A percentile compares a stretch with the other conserved stretches of the same genome.
These are phyloP conservation scores for Erynnis tages DNA, from an alignment of 2,888 invertebrate genomes.

Conservation along the genomic window DNA sequence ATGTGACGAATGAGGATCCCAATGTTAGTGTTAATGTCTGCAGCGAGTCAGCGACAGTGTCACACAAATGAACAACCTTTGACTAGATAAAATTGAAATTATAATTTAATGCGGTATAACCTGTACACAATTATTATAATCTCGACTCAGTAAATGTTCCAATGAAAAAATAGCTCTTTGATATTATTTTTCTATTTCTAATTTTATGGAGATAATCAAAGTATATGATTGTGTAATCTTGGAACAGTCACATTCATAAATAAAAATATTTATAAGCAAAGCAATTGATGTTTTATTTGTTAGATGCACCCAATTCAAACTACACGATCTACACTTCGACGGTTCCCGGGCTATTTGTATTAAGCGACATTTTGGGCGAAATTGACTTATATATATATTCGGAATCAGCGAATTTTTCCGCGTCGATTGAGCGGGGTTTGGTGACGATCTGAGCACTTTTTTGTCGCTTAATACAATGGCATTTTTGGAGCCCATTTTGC, in stretches of 20 bases:
- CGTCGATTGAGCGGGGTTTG: too few relatives aligned
- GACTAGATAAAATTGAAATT: constrained; percentile 46
- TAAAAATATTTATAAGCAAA: constrained; percentile 77
- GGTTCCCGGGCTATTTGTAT: too few relatives aligned
- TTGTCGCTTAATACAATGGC: too few relatives aligned
- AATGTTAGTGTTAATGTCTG: constrained; percentile 41
- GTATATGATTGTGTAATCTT: constrained; percentile 73
- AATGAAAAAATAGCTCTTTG: constrained; percentile 74
- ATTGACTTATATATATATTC: too few relatives aligned
- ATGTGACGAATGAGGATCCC: constrained; percentile 44
- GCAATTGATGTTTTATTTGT: constrained; percentile 40
- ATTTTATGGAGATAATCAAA: constrained; percentile 77
- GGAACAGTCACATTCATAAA: constrained; percentile 75
- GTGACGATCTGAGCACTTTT: too few relatives aligned
- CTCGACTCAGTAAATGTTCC: constrained; percentile 71
- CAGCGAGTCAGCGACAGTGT: constrained; percentile 32
- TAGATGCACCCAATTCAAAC: too few relatives aligned
- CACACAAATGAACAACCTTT: constrained; percentile 42
- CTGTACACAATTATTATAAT: constrained; percentile 38
- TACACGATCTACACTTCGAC: too few relatives aligned
- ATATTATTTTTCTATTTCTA: constrained; percentile 82
- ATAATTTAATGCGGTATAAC: constrained; percentile 35
- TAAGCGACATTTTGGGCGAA: too few relatives aligned
- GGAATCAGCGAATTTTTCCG: too few relatives aligned
- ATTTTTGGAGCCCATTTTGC: too few relatives aligned